These are phyloP conservation scores for Illadopsis cleaveri DNA, from an alignment of 2,113 vertebrate species.

Conservation along the genomic window DNA sequence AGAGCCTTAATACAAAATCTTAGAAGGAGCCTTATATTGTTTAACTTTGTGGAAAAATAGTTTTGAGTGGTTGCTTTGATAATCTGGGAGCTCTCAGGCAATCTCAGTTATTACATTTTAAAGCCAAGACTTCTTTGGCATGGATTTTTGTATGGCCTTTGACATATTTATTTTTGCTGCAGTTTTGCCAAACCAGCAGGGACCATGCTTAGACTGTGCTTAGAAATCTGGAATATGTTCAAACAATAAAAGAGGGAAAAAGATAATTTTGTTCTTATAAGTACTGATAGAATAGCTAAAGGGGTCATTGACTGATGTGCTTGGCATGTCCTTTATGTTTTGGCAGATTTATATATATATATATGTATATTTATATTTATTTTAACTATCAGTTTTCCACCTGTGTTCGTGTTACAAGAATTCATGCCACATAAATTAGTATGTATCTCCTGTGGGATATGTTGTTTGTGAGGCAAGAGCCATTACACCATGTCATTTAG, in stretches of 20 bases:
- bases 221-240: background rate
- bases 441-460: background rate
- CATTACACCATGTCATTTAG: background rate
- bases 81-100: background rate
- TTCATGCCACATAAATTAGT: background rate
- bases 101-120: background rate
- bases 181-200: background rate
- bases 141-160: slow-evolving; percentile 4
- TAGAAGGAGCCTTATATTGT: background rate
- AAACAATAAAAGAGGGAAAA: background rate
- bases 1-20: background rate
- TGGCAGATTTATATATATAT: background rate
- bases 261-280: background rate
- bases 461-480: background rate
- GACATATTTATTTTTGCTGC: slow-evolving; percentile 23
- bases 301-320: background rate
- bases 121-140: background rate
- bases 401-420: background rate
- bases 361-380: background rate
- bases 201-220: background rate
- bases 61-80: background rate
- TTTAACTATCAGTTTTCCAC: background rate
- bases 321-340: background rate
- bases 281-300: background rate
- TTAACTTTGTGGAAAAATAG: background rate